Conservation (phyloP, 2,888 invertebrate species). For the Strigamia transsilvanica region DNA sequence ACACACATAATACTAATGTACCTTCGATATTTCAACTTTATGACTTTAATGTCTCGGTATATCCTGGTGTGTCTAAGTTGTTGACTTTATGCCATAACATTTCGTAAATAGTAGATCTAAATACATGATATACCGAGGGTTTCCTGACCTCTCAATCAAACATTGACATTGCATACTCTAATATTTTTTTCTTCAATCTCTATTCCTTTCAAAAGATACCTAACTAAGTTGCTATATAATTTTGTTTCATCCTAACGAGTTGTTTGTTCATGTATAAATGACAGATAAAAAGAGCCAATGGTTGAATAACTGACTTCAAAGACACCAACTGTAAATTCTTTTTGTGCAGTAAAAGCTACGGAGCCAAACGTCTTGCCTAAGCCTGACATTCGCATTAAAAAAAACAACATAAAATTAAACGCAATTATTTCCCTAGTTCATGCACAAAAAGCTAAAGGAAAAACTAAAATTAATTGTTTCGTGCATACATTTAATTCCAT, state of each 20-base stretch:
- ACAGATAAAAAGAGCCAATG: background rate
- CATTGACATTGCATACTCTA: too few relatives aligned
- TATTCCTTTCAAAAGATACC: too few relatives aligned
- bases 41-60: background rate
- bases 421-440: background rate
- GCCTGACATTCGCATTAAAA: background rate
- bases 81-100: background rate
- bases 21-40: too few relatives aligned
- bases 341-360: background rate
- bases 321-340: background rate
- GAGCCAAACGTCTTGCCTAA: background rate
- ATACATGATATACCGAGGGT: background rate
- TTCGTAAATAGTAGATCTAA: background rate
- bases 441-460: background rate
- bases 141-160: background rate
- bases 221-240: background rate
- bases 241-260: background rate
- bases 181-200: too few relatives aligned
- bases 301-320: slow-evolving; percentile 33
- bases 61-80: background rate
- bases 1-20: too few relatives aligned
- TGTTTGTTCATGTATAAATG: slow-evolving; percentile 14
- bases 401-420: background rate
- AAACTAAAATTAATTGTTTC: slow-evolving; percentile 5
- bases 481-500: background rate